Conservation (phyloP, 2,113 vertebrate genomes). For the Paralichthys olivaceus region DNA sequence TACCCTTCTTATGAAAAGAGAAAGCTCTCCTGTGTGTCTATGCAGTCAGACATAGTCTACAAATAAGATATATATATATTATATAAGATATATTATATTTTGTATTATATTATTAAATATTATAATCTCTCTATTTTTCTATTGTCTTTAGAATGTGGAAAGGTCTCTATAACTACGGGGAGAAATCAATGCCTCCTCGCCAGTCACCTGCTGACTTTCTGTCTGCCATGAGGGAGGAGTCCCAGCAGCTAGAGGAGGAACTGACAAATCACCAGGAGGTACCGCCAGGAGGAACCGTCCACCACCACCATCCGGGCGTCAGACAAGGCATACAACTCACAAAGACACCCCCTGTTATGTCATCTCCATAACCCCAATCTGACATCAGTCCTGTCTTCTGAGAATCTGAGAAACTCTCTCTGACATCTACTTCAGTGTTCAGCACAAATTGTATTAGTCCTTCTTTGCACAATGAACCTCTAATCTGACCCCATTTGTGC, state of each 20-base stretch:
- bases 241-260: constrained; percentile 83
- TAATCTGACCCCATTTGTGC: background rate
- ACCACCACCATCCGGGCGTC: constrained; percentile 69
- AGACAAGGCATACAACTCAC: constrained; percentile 82
- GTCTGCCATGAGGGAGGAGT: constrained; percentile 79
- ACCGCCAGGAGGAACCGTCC: constrained; percentile 79
- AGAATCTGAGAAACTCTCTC: background rate
- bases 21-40: too few species aligned
- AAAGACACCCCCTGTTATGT: constrained; percentile 47
- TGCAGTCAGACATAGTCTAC: too few species aligned
- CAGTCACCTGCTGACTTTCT: constrained; percentile 91
- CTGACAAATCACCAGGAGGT: constrained; percentile 84
- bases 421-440: background rate
- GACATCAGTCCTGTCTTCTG: background rate
- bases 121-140: background rate
- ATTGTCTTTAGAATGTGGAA: constrained; percentile 89
- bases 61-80: too few species aligned
- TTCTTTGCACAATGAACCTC: background rate
- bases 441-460: background rate
- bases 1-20: background rate
- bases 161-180: constrained; percentile 91
- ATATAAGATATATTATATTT: too few species aligned
- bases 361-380: background rate
- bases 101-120: background rate
- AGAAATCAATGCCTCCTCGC: constrained; percentile 86